Evolutionary conservation across 1,140 invertebrate genomes (phyloP).

Genomic region (Bombus impatiens): DNA sequence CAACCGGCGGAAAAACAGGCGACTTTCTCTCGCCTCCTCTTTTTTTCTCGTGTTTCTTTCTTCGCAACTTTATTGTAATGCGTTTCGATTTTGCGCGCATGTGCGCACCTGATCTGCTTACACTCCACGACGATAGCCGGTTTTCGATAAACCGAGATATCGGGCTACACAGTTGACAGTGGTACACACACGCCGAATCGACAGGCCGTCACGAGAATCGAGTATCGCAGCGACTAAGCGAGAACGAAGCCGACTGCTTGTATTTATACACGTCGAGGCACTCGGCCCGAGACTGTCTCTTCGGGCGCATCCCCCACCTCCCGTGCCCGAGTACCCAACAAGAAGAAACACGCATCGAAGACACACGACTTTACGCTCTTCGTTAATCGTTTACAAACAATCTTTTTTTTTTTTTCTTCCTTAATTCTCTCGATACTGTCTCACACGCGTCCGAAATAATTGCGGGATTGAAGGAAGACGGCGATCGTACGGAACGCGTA

Average conservation of each 20-base stretch:
- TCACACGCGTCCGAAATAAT: background rate
- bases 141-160: slow-evolving; percentile 35
- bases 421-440: background rate
- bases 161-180: background rate
- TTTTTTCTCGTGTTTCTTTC: background rate
- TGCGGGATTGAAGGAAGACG: background rate
- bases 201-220: slow-evolving; percentile 63
- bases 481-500: too few relatives aligned
- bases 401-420: background rate
- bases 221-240: slow-evolving; percentile 75
- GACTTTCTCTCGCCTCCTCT: background rate
- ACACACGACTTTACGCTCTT: slow-evolving; percentile 25
- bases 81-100: background rate
- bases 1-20: background rate
- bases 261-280: slow-evolving; percentile 79
- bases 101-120: background rate
- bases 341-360: slow-evolving; percentile 40
- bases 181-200: slow-evolving; percentile 46
- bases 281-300: slow-evolving; percentile 55
- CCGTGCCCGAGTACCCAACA: slow-evolving; percentile 29
- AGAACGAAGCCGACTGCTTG: slow-evolving; percentile 72
- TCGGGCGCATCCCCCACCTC: slow-evolving; percentile 63
- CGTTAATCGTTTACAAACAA: slow-evolving; percentile 20
- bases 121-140: background rate
- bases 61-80: background rate